Evolutionary conservation across 2,888 invertebrate species (phyloP).

Genomic region (Saturnia japonica): DNA sequence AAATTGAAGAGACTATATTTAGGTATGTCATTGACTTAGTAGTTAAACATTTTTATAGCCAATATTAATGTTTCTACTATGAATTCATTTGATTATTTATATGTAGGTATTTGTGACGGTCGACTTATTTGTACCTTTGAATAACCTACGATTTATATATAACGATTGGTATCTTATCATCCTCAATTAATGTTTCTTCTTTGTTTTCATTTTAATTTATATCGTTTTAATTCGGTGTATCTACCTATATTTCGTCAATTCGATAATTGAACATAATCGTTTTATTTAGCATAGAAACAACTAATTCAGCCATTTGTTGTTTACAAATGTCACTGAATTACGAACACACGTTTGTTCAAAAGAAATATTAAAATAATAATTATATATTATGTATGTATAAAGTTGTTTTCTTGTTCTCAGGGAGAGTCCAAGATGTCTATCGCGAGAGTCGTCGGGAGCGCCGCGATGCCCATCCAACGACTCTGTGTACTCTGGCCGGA

Average conservation of each 20-base stretch:
- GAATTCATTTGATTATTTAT: conserved; percentile 16
- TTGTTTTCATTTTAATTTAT: neutral
- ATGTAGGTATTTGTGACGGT: conserved; percentile 4
- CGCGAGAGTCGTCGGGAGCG: conserved; percentile 89
- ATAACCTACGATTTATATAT: neutral
- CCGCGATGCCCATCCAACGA: conserved; percentile 90
- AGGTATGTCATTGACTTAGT: conserved; percentile 39
- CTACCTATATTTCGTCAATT: neutral
- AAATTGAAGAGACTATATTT: conserved; percentile 31
- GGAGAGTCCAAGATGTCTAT: conserved; percentile 92
- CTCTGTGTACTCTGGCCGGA: conserved; percentile 87
- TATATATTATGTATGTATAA: neutral
- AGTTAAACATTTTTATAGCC: conserved; percentile 39
- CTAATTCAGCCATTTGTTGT: neutral
- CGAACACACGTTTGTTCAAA: too few species aligned
- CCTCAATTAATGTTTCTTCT: neutral
- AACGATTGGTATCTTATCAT: neutral
- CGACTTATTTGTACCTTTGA: conserved; percentile 9
- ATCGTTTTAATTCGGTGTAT: neutral
- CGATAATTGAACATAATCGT: neutral
- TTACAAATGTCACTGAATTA: too few species aligned
- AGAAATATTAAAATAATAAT: too few species aligned
- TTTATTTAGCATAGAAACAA: neutral
- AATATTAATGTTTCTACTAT: conserved; percentile 29
- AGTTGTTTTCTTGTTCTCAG: conserved; percentile 81